Base-by-base conservation (phyloP, 2,797 vertebrate genomes). In the Smutsia gigantea region DNA sequence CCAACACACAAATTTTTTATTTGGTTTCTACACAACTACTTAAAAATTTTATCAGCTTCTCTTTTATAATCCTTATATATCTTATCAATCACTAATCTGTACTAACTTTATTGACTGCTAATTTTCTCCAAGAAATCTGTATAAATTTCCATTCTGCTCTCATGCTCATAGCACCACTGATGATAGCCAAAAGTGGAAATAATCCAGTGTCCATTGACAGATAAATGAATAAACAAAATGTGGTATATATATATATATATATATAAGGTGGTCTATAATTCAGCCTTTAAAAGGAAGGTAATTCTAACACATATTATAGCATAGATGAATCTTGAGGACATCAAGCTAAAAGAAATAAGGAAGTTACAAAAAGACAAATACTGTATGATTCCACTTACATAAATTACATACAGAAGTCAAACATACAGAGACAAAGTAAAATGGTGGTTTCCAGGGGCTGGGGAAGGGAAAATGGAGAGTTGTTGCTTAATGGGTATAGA, bases 111-210 rank as follows among this genome's bases (percentile, higher is more conserved):
- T 84, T 77, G 46, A 89, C 53, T 55, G 15, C 57, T 42, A 77
- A 66, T 94, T 96, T 81, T 37, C 78, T 75, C 77, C 19, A 59
- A 88, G 61, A 79, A 61, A 86, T 88, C 72, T 59, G 19, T 89
- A 57, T 74, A 82, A 68, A 49, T 68, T 88, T 63, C 64, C 2
- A 66, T 37, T 77, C 14, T 64, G 19, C 15, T 9, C 6, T 83
- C 31, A 39, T 21, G 17, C 39, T 39, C 53, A 25, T 10, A 27
- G n/a, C 46, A 69, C 46, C 8, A 66, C 25, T 86, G 71, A 61
- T 42, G 66, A 53, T 5, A 66, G 53, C 31, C 23, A 78, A 93
- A 61, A 61, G 42, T 64, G 12, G 37, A 87, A 83, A 18, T 27
- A 72, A 83, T 5, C 34, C 14, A 75, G 19, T 66, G n/a, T 49